These are phyloP conservation scores for Diabrotica virgifera DNA, from an alignment of 1,140 invertebrate species.

Conservation along the genomic window DNA sequence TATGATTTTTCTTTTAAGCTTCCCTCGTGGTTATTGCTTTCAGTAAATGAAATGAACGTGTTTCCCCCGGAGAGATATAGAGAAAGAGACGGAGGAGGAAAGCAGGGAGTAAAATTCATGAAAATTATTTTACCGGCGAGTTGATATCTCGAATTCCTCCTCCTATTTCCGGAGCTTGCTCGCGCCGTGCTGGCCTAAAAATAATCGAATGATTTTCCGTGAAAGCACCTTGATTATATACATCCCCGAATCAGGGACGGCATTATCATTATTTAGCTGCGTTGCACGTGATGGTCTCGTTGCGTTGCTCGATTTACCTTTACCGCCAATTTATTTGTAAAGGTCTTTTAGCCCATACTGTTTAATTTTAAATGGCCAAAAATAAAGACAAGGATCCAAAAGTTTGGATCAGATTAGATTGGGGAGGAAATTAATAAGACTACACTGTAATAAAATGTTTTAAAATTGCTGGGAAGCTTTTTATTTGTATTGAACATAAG, in stretches of 20 bases:
- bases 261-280: too few species aligned
- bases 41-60: neutral
- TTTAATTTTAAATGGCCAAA: too few species aligned
- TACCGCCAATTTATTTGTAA: too few species aligned
- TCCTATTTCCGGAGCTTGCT: slow-evolving; percentile 1
- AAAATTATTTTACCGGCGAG: slow-evolving; percentile 2
- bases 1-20: neutral
- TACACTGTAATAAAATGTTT: too few species aligned
- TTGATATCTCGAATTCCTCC: slow-evolving; percentile 1
- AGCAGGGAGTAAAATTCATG: neutral
- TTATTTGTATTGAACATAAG: too few species aligned
- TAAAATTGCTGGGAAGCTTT: too few species aligned
- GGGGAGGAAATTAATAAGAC: too few species aligned
- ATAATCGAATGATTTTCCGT: slow-evolving; percentile 1
- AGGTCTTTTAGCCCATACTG: too few species aligned
- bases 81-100: neutral
- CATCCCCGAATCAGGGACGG: neutral
- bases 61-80: neutral
- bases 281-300: too few species aligned
- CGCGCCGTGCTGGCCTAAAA: neutral
- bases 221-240: neutral
- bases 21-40: slow-evolving; percentile 1
- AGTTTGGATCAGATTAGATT: too few species aligned
- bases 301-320: too few species aligned
- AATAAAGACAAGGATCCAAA: too few species aligned